Conservation (phyloP, 2,113 vertebrate species). For the Microcebus jonahi region DNA sequence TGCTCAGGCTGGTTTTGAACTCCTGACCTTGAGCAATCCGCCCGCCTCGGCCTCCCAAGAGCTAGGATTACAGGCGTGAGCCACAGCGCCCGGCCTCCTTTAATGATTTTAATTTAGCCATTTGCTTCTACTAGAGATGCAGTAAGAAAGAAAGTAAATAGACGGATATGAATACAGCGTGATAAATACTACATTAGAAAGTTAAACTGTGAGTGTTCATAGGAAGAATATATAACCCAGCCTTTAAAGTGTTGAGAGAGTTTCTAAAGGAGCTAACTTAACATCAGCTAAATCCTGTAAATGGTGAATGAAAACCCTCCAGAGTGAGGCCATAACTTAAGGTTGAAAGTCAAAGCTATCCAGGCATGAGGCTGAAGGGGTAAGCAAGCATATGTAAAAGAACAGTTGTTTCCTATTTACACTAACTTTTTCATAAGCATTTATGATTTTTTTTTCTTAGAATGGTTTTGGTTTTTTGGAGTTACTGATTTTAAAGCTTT, state of each 20-base stretch:
- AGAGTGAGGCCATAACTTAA: background rate
- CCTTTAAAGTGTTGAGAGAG: background rate
- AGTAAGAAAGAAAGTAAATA: background rate
- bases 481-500: slow-evolving; percentile 7
- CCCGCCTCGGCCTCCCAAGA: too few relatives aligned
- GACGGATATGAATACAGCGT: background rate
- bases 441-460: background rate
- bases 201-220: background rate
- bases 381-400: background rate
- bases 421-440: background rate
- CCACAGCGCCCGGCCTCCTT: too few relatives aligned
- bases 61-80: too few relatives aligned
- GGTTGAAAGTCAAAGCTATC: background rate
- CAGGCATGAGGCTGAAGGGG: background rate
- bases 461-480: background rate
- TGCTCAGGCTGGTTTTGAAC: too few relatives aligned
- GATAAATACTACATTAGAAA: slow-evolving; percentile 10
- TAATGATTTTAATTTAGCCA: background rate
- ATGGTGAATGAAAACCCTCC: background rate
- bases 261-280: background rate
- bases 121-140: background rate
- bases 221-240: background rate
- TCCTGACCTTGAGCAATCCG: too few relatives aligned
- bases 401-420: background rate
- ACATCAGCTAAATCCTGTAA: background rate